Percentiles rank a stretch among this genome's conserved stretches.
phyloP scores from a whole-genome alignment of 2,888 invertebrate genomes.

The Caenorhabditis plicata region DNA sequence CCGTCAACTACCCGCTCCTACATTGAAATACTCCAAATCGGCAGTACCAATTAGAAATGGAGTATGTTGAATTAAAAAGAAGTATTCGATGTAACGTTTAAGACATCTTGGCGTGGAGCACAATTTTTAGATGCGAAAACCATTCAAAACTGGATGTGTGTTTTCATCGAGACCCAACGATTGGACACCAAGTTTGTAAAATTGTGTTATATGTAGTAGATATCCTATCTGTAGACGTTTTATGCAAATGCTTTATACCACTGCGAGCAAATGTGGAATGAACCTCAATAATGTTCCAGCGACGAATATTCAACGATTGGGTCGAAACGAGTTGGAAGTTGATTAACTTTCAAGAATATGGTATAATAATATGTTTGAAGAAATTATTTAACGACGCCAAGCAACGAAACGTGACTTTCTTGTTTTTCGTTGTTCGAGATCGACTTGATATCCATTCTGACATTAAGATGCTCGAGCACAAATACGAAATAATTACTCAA shows the following conservation, averaged over 20 bases:
- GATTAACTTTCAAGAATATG: not conserved
- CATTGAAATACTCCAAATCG: not conserved
- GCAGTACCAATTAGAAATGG: too few species aligned
- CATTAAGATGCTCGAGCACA: conserved; percentile 22
- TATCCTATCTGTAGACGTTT: not conserved
- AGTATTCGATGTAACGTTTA: too few species aligned
- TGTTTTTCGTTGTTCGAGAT: conserved; percentile 12
- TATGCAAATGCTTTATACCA: not conserved
- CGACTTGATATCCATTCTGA: conserved; percentile 1
- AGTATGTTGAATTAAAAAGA: too few species aligned
- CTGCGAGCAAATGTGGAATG: not conserved
- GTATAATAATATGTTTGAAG: conserved; percentile 2
- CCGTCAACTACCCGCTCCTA: not conserved
- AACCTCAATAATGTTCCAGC: too few species aligned
- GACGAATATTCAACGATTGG: conserved; percentile 4
- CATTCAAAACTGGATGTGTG: not conserved
- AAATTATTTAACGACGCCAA: conserved; percentile 10
- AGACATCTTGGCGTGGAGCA: not conserved
- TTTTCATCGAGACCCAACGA: not conserved
- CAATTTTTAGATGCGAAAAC: not conserved
- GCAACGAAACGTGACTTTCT: not conserved
- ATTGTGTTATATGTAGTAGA: not conserved
- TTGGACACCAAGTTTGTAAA: not conserved
- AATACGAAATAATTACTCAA: conserved; percentile 16
- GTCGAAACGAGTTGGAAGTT: conserved; percentile 6